These are phyloP conservation scores for Osmoderma eremita DNA, from an alignment of 2,888 invertebrate species.

Conservation along the genomic window DNA sequence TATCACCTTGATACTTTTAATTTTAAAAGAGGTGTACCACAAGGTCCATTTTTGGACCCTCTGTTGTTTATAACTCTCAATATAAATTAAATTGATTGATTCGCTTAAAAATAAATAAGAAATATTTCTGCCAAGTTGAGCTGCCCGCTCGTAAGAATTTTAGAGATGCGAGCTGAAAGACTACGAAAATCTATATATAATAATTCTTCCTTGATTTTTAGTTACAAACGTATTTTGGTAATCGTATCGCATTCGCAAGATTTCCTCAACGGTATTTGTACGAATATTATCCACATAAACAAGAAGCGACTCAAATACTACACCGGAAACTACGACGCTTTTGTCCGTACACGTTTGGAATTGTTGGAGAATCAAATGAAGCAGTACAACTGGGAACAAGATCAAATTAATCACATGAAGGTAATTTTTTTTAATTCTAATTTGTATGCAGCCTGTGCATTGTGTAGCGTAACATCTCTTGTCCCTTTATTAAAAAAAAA, in stretches of 20 bases:
- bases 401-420: constrained; percentile 99
- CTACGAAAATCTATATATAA: too few relatives aligned
- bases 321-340: constrained; percentile 92
- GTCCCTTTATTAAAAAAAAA: too few relatives aligned
- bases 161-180: too few relatives aligned
- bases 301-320: constrained; percentile 94
- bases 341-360: constrained; percentile 92
- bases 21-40: too few relatives aligned
- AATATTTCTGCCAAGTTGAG: background rate
- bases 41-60: too few relatives aligned
- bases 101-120: too few relatives aligned
- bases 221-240: constrained; percentile 95
- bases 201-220: too few relatives aligned
- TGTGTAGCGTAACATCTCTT: too few relatives aligned
- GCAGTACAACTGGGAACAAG: constrained; percentile 99
- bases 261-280: constrained; percentile 97
- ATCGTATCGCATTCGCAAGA: constrained; percentile 99
- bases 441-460: too few relatives aligned
- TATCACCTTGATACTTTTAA: too few relatives aligned
- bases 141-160: too few relatives aligned
- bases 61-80: background rate
- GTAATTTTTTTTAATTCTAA: constrained; percentile 54
- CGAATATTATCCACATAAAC: constrained; percentile 95
- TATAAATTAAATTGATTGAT: background rate
- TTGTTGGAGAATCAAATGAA: constrained; percentile 98